Evolutionary conservation across 2,797 vertebrate species (phyloP).

Genomic region (Morelia viridis): DNA sequence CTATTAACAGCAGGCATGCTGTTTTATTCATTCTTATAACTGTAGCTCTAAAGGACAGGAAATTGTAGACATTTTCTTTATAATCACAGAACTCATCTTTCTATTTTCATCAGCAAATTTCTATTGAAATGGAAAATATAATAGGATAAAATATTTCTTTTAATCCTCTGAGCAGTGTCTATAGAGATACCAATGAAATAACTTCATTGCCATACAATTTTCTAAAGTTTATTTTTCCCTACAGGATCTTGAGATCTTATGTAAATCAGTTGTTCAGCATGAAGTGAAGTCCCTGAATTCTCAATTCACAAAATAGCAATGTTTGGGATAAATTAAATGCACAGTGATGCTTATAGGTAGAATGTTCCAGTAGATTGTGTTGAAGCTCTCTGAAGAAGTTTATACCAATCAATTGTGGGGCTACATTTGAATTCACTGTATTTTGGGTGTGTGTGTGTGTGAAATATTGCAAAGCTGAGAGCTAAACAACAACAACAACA

Average conservation of each 20-base stretch:
- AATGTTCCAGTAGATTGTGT: not conserved
- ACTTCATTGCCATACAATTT: constrained; percentile 39
- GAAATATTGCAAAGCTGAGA: not conserved
- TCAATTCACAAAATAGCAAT: not conserved
- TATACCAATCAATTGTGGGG: not conserved
- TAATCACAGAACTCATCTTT: constrained; percentile 25
- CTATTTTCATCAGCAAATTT: constrained; percentile 10
- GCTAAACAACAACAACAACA: not conserved
- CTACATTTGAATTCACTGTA: not conserved
- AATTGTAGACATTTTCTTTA: constrained; percentile 4
- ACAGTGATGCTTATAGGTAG: not conserved
- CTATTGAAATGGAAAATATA: constrained; percentile 41
- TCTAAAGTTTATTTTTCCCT: constrained; percentile 20
- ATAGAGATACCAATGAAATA: constrained; percentile 6
- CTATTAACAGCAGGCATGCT: not conserved
- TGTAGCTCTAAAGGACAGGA: not conserved
- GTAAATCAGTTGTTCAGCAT: not conserved
- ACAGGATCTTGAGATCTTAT: not conserved
- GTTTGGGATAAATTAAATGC: not conserved
- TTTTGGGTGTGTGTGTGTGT: not conserved
- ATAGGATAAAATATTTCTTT: constrained; percentile 29
- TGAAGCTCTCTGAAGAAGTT: not conserved
- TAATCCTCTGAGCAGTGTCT: constrained; percentile 2
- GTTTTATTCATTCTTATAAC: not conserved
- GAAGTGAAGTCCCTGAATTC: not conserved